Evolutionary conservation across 1,140 invertebrate species (phyloP).

Genomic region (Zaprionus inermis): DNA sequence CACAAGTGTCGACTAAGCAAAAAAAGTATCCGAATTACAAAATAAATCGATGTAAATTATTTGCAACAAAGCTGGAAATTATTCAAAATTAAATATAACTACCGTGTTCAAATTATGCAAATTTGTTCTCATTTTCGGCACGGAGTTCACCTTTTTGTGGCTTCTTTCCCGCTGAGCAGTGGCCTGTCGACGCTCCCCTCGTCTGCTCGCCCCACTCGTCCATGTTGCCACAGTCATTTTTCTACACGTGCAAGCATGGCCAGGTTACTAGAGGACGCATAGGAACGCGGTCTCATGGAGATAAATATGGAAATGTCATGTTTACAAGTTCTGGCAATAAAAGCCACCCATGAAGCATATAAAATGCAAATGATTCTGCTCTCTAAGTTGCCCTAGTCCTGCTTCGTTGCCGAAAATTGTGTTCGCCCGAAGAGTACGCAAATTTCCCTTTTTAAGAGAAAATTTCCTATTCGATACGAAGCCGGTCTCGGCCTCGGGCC

Average conservation of each 20-base stretch:
- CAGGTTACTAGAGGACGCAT: background rate
- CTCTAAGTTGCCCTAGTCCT: slow-evolving; percentile 22
- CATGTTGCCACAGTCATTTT: slow-evolving; percentile 45
- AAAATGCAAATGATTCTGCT: slow-evolving; percentile 47
- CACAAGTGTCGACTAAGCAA: background rate
- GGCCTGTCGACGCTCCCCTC: background rate
- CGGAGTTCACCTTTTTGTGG: slow-evolving; percentile 42
- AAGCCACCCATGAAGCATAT: slow-evolving; percentile 53
- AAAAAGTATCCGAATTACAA: slow-evolving; percentile 45
- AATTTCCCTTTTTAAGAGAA: slow-evolving; percentile 49
- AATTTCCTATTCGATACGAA: slow-evolving; percentile 32
- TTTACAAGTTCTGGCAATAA: slow-evolving; percentile 67
- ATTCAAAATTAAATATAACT: slow-evolving; percentile 67
- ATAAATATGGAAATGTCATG: slow-evolving; percentile 71
- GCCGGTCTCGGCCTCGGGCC: slow-evolving; percentile 2
- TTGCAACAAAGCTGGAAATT: slow-evolving; percentile 63
- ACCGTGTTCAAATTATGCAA: slow-evolving; percentile 56
- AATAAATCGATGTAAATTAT: slow-evolving; percentile 65
- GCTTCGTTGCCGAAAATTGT: background rate
- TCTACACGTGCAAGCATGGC: slow-evolving; percentile 35
- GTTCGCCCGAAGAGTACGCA: slow-evolving; percentile 4
- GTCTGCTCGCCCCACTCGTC: background rate
- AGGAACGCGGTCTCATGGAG: slow-evolving; percentile 38
- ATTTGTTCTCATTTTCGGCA: slow-evolving; percentile 44
- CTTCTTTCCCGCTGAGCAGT: slow-evolving; percentile 24